Evolutionary conservation across 2,888 invertebrate species (phyloP).

Genomic region (Epinotia bilunana): DNA sequence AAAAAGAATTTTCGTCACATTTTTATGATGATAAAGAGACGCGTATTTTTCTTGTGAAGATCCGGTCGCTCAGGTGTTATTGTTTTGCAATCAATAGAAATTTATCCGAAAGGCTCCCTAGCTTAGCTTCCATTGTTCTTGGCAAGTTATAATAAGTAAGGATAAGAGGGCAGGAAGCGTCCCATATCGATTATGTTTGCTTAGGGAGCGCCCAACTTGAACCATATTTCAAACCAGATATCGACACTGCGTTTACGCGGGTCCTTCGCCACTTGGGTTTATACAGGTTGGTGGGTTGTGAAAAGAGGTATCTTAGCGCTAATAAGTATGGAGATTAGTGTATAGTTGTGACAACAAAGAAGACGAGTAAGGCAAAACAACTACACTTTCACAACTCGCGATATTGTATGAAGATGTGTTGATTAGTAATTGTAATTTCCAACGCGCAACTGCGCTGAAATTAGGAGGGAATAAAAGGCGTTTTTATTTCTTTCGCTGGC

Average conservation of each 20-base stretch:
- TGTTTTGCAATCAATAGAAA: slow-evolving; percentile 40
- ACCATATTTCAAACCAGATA: slow-evolving; percentile 54
- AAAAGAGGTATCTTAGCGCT: slow-evolving; percentile 1
- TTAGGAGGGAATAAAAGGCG: not conserved
- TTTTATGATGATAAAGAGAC: not conserved
- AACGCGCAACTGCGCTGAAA: not conserved
- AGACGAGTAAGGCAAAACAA: not conserved
- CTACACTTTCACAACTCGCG: not conserved
- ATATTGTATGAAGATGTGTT: not conserved
- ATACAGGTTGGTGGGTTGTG: slow-evolving; percentile 16
- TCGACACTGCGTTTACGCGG: slow-evolving; percentile 28
- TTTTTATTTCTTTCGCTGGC: no score
- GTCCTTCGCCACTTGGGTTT: slow-evolving; percentile 9
- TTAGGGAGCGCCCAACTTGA: slow-evolving; percentile 60
- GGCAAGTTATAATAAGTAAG: slow-evolving; percentile 49
- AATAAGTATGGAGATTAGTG: slow-evolving; percentile 7
- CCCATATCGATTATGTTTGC: slow-evolving; percentile 62
- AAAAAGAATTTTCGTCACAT: not conserved
- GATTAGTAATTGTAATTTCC: not conserved
- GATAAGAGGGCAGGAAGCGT: slow-evolving; percentile 45
- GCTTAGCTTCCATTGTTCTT: slow-evolving; percentile 39
- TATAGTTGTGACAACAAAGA: not conserved
- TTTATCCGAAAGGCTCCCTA: slow-evolving; percentile 27
- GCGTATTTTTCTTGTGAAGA: slow-evolving; percentile 20
- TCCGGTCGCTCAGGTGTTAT: slow-evolving; percentile 16